Evolutionary conservation across 2,113 vertebrate species (phyloP).

Genomic region (Danionella cerebrum): DNA sequence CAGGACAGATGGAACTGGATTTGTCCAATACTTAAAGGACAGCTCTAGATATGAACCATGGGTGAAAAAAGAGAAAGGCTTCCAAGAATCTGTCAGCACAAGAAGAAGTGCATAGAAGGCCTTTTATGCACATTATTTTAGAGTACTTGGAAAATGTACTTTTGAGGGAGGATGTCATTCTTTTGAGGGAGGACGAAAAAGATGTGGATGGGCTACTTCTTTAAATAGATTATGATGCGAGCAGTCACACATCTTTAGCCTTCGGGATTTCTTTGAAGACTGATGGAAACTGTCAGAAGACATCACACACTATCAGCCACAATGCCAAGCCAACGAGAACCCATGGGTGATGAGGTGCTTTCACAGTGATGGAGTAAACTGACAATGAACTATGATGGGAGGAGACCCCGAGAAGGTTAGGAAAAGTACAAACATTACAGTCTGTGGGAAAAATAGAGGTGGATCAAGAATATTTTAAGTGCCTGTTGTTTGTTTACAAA

Average conservation of each 20-base stretch:
- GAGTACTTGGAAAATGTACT: constrained; percentile 51
- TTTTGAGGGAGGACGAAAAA: constrained; percentile 57
- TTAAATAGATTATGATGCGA: constrained; percentile 60
- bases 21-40: too few relatives aligned
- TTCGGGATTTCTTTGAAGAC: constrained; percentile 54
- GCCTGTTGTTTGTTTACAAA: too few relatives aligned
- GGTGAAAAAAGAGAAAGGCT: constrained; percentile 38
- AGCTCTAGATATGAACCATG: too few relatives aligned
- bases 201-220: constrained; percentile 55
- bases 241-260: constrained; percentile 56
- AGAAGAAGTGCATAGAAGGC: constrained; percentile 56
- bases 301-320: constrained; percentile 44
- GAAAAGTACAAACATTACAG: constrained; percentile 25
- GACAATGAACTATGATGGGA: constrained; percentile 22
- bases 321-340: constrained; percentile 1
- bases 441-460: too few relatives aligned
- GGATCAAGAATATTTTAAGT: too few relatives aligned
- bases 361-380: constrained; percentile 49
- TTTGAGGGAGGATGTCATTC: constrained; percentile 50
- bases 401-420: background rate
- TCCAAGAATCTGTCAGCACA: constrained; percentile 59
- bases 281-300: constrained; percentile 44
- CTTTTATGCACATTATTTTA: constrained; percentile 64
- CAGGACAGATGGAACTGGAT: too few relatives aligned
- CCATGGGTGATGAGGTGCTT: constrained; percentile 19